Evolutionary conservation across 1,140 invertebrate species (phyloP).

Genomic region (Rhopalosiphum maidis): DNA sequence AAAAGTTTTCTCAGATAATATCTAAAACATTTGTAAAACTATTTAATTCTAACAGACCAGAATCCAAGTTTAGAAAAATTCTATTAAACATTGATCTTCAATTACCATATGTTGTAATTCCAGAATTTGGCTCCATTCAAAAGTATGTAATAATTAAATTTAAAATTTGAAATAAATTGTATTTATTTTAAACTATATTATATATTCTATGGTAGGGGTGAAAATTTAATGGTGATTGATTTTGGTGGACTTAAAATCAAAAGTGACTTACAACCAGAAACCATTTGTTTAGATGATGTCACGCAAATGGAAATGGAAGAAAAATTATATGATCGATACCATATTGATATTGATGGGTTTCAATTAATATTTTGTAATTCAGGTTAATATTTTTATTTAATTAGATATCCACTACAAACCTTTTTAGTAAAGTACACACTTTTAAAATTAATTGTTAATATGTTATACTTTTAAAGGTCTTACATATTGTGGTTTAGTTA

Average conservation of each 20-base stretch:
- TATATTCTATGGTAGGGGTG: conserved; percentile 66
- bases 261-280: conserved; percentile 77
- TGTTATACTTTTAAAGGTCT: background rate
- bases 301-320: conserved; percentile 85
- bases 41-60: conserved; percentile 65
- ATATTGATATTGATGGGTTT: conserved; percentile 73
- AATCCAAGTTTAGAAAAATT: conserved; percentile 72
- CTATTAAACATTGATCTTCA: conserved; percentile 79
- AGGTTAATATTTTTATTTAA: conserved; percentile 59
- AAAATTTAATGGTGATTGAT: conserved; percentile 77
- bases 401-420: background rate
- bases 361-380: conserved; percentile 70
- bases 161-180: conserved; percentile 14
- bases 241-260: conserved; percentile 74
- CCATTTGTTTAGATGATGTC: conserved; percentile 74
- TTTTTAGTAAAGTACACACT: background rate
- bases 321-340: conserved; percentile 79
- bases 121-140: conserved; percentile 77
- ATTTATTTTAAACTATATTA: background rate
- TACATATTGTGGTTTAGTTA: background rate
- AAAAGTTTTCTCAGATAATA: conserved; percentile 60
- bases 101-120: conserved; percentile 79
- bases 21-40: conserved; percentile 61
- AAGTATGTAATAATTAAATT: conserved; percentile 67
- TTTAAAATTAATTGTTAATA: background rate